Evolutionary conservation across 2,113 vertebrate species (phyloP).

Genomic region (Pavo muticus): DNA sequence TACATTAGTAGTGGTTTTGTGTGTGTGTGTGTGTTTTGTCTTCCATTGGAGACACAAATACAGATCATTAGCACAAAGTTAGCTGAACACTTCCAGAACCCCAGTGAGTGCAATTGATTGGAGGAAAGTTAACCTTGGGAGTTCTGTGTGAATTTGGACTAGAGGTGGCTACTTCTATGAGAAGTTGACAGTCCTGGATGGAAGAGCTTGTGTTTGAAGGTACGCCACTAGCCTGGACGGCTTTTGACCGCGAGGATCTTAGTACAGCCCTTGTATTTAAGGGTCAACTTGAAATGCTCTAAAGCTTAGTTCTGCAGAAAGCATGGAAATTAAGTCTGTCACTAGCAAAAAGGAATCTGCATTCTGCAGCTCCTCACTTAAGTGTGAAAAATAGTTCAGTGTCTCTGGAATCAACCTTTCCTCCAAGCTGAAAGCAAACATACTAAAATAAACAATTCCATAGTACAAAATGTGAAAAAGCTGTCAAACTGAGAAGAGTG

Average conservation of each 20-base stretch:
- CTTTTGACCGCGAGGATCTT: not conserved
- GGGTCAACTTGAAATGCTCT: not conserved
- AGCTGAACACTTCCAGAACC: not conserved
- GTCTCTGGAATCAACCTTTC: not conserved
- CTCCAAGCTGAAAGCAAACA: not conserved
- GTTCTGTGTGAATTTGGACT: not conserved
- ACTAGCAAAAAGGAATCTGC: not conserved
- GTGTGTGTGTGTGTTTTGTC: not conserved
- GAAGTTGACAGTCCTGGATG: not conserved
- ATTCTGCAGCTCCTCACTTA: not conserved
- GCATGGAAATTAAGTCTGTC: not conserved
- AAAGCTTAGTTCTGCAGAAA: not conserved
- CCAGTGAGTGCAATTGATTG: rapidly evolving
- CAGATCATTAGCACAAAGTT: not conserved
- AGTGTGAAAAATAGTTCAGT: not conserved
- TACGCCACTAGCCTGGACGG: not conserved
- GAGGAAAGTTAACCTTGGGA: not conserved
- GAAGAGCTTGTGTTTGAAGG: not conserved
- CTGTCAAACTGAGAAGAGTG: not conserved
- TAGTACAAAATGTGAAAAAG: constrained; percentile 5
- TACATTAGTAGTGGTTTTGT: not conserved
- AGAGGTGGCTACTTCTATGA: not conserved
- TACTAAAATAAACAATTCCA: not conserved
- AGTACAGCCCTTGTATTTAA: not conserved
- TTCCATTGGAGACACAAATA: not conserved